Base-by-base conservation (phyloP, 2,113 vertebrate species). In the Myotis yumanensis region DNA sequence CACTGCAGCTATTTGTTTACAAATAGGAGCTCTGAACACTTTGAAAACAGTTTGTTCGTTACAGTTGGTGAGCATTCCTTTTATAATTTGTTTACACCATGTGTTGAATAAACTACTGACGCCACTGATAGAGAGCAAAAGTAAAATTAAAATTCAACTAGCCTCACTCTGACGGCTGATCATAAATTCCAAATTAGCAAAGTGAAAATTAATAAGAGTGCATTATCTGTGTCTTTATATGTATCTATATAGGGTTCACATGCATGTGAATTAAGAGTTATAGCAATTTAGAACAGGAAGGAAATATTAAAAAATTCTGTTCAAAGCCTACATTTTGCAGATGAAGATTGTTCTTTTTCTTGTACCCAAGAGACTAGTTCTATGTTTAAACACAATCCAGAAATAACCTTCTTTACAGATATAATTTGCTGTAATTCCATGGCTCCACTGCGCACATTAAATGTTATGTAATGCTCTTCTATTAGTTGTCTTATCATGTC, bases 321-420 rank as follows among this genome's bases (percentile, higher is more conserved):
- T 80, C 62, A 62, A 95, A 73, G 43, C 59, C 54, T 86, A 77
- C 83, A 75, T 66, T 95, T 86, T 95, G 40, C 83, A 86, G 86
- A 66, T 90, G 66, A 95, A 91, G 91, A 80, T 89, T 73, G 62
- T 95, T 93, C 91, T 57, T 93, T 96, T 95, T 86, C 95, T 95
- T 94, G 66, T 94, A 94, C 75, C 69, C 95, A 91, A 92, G 90
- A 92, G 91, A 95, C 82, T n/a, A 80, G 79, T 66, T 91, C 96
- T 96, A 93, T 95, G 90, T 97, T 97, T 95, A 96, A 96, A 80
- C 62, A 83, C 20, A 76, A 76, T 57, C 89, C 93, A 92, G 92
- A 94, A 96, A 97, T 76, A 95, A 28, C 57, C 23, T 91, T 79
- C 79, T 89, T 83, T 92, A 71, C 73, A 84, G 82, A 92, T 35